Base-by-base conservation (phyloP, 2,797 vertebrate genomes). In the Pseudopleuronectes americanus region DNA sequence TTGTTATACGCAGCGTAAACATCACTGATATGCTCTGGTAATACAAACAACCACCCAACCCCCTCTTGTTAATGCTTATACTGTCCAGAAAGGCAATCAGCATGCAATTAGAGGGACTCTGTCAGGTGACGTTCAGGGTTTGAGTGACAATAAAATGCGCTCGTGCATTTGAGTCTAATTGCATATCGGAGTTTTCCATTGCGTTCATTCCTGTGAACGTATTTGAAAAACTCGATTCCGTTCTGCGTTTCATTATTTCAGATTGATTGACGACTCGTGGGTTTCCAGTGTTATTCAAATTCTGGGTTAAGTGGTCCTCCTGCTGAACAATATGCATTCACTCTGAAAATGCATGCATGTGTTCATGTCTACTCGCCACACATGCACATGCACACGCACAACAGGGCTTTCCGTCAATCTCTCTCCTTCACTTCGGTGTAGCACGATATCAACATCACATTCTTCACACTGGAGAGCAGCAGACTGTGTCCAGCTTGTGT, bases 381-480 rank as follows among this genome's bases (percentile, higher is more conserved):
- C 56, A 23, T 48, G n/a, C 71, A 36, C 6, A 14, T 13, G 7
- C 59, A 45, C 17, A 10, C 8, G 14, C 13, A 14, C 22, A 23
- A 51, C 31, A 8, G 26, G 38, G 56, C 53, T 64, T 67, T 60
- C 62, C 3, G 21, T 85, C 76, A 76, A 6, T 76, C 64, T 71
- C 62, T 23, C 51, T 0, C 22, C 19, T 66, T 68, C 54, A 56
- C 57, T 51, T 76, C 1, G 24, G 24, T 4, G 24, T 68, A 72
- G 80, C 4, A 9, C 0, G 47, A 76, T 81, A 71, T 72, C 81
- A 67, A 22, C 77, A 62, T 58, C 53, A 43, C 77, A 78, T 74
- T 80, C 77, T 75, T 83, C 79, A 78, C 76, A 70, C 64, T 48
- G 66, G 21, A 71, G 80, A 0, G 63, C 66, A 68, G 55, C 51